phyloP scores from a whole-genome alignment of 2,797 vertebrate genomes.

The Coracias cyanogaster region DNA sequence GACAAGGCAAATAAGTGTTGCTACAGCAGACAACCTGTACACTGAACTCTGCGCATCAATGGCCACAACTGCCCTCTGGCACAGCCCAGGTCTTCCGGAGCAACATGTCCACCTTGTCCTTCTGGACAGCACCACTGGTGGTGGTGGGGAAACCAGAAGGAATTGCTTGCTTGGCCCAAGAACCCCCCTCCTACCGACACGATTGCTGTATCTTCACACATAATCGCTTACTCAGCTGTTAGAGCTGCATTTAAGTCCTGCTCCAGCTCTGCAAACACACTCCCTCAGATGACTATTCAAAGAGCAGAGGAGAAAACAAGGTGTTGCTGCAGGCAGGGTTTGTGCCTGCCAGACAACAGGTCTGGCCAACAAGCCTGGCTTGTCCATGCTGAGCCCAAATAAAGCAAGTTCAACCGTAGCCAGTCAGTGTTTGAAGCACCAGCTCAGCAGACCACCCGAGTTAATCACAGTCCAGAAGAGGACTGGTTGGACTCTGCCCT shows the following conservation, averaged over 20 bases:
- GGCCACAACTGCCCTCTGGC: neutral
- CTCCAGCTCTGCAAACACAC: neutral
- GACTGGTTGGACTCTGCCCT: neutral
- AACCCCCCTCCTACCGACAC: neutral
- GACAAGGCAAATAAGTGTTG: neutral
- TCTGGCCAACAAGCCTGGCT: neutral
- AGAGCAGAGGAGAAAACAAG: neutral
- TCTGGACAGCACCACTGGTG: neutral
- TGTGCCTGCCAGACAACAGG: neutral
- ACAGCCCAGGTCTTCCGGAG: neutral
- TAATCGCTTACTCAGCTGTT: neutral
- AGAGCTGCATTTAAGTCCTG: neutral
- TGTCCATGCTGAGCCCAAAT: neutral
- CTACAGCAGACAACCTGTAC: fast-evolving
- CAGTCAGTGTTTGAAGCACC: neutral
- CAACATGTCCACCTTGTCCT: neutral
- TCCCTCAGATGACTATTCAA: neutral
- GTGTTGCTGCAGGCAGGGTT: neutral
- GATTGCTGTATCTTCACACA: neutral
- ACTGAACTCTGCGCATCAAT: fast-evolving
- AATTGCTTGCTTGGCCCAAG: neutral
- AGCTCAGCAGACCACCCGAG: neutral
- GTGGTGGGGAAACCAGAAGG: neutral
- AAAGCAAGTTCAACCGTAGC: neutral
- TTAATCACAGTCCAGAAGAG: neutral